Percentiles rank a stretch among this genome's conserved stretches.
Conservation (phyloP, 2,888 invertebrate genomes). For the Synergus itoensis region DNA sequence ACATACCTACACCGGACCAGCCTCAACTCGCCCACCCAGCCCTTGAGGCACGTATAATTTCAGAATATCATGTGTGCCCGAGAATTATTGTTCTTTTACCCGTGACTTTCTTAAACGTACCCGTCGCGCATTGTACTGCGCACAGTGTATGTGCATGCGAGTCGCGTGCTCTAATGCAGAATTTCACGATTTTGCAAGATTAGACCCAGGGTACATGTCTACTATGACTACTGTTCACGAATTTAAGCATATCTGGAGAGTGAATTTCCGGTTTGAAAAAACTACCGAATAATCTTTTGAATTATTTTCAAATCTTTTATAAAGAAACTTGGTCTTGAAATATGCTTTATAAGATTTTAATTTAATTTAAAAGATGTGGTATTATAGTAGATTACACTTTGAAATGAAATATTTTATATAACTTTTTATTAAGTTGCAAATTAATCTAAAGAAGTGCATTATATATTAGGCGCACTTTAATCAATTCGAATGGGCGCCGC, state of each 20-base stretch:
- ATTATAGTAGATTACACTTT: neutral
- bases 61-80: slow-evolving; percentile 52
- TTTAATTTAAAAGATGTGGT: neutral
- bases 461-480: neutral
- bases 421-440: neutral
- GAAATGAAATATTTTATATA: neutral
- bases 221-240: too few species aligned
- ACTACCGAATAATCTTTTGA: too few species aligned
- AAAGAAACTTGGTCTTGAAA: too few species aligned
- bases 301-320: too few species aligned
- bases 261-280: too few species aligned
- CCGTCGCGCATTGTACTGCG: neutral
- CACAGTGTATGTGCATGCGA: neutral
- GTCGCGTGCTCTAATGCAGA: neutral
- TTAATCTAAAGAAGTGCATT: neutral
- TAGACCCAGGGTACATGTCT: too few species aligned
- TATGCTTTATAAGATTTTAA: too few species aligned
- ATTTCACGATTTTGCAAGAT: neutral
- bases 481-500: slow-evolving; percentile 62
- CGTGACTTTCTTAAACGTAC: slow-evolving; percentile 21
- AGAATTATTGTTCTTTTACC: slow-evolving; percentile 36
- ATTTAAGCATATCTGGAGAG: too few species aligned
- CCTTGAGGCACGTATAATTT: slow-evolving; percentile 56
- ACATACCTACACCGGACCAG: slow-evolving; percentile 40
- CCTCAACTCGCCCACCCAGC: slow-evolving; percentile 54